Evolutionary conservation across 92 coral and sea anemone species (phyloP).

Genomic region (Pocillopora meandrina): DNA sequence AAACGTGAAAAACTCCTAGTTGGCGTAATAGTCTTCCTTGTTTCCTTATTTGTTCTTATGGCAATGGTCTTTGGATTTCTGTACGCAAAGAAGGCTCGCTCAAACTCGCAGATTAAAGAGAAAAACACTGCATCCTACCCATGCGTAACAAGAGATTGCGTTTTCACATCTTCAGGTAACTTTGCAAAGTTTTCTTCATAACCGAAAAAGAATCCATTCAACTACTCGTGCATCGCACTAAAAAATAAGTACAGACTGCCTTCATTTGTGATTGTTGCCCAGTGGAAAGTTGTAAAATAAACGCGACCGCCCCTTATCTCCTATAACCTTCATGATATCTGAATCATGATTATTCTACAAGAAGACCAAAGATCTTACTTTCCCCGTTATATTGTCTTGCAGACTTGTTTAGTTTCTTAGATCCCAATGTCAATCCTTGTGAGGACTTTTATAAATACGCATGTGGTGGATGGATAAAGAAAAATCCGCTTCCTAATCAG

Average conservation of each 20-base stretch:
- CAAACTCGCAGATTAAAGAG: constrained; percentile 1
- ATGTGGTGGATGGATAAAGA: constrained; percentile 71
- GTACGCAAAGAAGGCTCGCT: background rate
- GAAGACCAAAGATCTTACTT: background rate
- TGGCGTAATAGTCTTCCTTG: constrained; percentile 40
- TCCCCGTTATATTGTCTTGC: background rate
- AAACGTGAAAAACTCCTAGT: constrained; percentile 24
- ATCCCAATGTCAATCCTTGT: constrained; percentile 68
- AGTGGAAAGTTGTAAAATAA: too few species aligned
- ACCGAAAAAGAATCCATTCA: too few species aligned
- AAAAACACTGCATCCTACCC: constrained; percentile 9
- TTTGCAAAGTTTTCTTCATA: background rate
- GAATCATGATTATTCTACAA: background rate
- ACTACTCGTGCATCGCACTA: too few species aligned
- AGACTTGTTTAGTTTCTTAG: constrained; percentile 57
- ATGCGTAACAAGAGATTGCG: constrained; percentile 39
- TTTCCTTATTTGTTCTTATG: constrained; percentile 33
- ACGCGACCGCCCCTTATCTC: background rate
- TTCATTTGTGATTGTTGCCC: too few species aligned
- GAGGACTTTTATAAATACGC: constrained; percentile 70
- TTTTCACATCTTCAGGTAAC: constrained; percentile 30
- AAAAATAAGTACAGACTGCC: too few species aligned
- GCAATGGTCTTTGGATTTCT: constrained; percentile 48
- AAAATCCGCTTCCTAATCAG: constrained; percentile 59
- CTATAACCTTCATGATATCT: background rate